These are phyloP conservation scores for Diogma glabrata DNA, from an alignment of 2,888 invertebrate genomes.

Conservation along the genomic window DNA sequence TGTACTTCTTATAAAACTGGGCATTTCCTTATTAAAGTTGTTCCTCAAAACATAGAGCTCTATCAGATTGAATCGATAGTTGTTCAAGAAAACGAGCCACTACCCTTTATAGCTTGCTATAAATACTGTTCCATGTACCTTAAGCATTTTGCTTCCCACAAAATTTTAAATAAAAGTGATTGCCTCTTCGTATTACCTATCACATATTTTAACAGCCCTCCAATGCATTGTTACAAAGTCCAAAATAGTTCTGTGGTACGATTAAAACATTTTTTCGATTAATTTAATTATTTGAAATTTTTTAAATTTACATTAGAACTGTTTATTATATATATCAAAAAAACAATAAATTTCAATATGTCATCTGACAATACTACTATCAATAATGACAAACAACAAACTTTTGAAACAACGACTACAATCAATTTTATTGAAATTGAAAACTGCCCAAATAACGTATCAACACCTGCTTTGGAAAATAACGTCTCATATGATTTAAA, in stretches of 20 bases:
- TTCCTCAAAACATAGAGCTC: neutral
- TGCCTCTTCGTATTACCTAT: neutral
- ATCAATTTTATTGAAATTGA: neutral
- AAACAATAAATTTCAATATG: too few species aligned
- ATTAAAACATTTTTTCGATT: neutral
- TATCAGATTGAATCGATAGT: neutral
- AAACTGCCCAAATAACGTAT: neutral
- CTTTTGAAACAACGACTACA: neutral
- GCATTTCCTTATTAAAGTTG: neutral
- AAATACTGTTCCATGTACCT: neutral
- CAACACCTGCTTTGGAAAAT: neutral
- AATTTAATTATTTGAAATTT: neutral
- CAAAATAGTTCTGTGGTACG: neutral
- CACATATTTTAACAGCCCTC: slow-evolving; percentile 1
- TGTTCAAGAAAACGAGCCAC: neutral
- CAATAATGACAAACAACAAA: neutral
- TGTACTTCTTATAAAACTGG: neutral
- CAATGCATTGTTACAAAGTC: neutral
- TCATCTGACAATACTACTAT: neutral
- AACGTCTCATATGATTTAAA: neutral
- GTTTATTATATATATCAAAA: too few species aligned
- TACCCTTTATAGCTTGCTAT: neutral
- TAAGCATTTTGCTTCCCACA: neutral
- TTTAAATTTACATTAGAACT: too few species aligned
- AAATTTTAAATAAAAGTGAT: neutral